Percentiles rank a stretch among this genome's conserved stretches.
phyloP scores from a whole-genome alignment of 2,113 vertebrate species.

The Cyanoramphus novaezelandiae region DNA sequence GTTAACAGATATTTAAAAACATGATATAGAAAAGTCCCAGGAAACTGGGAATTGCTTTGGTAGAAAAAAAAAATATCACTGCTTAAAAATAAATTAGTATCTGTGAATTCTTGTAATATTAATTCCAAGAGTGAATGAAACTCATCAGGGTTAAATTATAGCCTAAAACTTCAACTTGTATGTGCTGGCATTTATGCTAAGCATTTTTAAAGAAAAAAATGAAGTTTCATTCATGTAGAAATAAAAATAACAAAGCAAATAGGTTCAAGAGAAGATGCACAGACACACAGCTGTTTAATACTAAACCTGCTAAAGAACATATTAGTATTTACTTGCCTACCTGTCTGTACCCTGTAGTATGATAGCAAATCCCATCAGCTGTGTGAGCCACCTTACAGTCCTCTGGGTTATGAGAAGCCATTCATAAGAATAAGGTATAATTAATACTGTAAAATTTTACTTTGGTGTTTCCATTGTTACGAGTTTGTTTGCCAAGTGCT shows the following conservation, averaged over 20 bases:
- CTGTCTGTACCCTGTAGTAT: neutral
- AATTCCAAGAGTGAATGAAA: neutral
- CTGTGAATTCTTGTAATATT: neutral
- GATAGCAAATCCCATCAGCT: neutral
- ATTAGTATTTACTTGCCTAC: neutral
- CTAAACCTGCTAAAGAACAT: neutral
- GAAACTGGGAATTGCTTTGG: neutral
- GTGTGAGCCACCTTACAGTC: neutral
- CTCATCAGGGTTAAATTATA: neutral
- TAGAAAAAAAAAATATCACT: neutral
- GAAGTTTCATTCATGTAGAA: neutral
- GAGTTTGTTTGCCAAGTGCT: neutral
- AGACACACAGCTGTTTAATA: neutral
- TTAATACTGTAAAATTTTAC: neutral
- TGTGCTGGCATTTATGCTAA: neutral
- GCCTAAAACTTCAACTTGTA: neutral
- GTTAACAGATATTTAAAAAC: neutral
- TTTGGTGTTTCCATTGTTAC: neutral
- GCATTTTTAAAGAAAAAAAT: neutral
- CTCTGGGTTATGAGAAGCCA: neutral
- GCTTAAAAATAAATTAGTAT: neutral
- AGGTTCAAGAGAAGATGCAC: neutral
- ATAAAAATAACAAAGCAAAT: neutral
- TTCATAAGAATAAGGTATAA: neutral
- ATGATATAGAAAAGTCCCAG: neutral